A percentile compares a stretch with the other conserved stretches of the same genome.
Evolutionary conservation across 2,113 vertebrate genomes (phyloP).

Genomic region (Ancistrus triradiatus): DNA sequence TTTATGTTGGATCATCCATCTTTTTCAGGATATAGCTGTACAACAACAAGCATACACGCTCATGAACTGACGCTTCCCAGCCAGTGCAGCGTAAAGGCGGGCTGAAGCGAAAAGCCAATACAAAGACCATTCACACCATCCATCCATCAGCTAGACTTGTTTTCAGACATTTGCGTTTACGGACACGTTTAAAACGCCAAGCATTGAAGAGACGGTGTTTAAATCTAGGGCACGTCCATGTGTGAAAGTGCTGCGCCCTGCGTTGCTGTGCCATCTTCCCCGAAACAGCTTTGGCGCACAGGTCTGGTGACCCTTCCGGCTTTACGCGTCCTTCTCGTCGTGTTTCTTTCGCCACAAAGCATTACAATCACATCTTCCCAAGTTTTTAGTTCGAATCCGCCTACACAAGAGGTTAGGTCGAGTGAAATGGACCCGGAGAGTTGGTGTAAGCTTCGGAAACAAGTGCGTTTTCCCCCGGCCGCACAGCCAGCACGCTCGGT

Average conservation of each 20-base stretch:
- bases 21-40: slow-evolving; percentile 63
- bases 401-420: slow-evolving; percentile 11
- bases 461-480: slow-evolving; percentile 64
- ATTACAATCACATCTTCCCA: not conserved
- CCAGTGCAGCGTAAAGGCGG: slow-evolving; percentile 76
- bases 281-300: slow-evolving; percentile 76
- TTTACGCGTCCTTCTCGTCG: slow-evolving; percentile 73
- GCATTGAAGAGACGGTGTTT: not conserved
- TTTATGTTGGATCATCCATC: slow-evolving; percentile 63
- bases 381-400: slow-evolving; percentile 39
- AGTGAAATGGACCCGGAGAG: slow-evolving; percentile 15
- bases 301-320: slow-evolving; percentile 76
- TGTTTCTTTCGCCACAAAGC: slow-evolving; percentile 43
- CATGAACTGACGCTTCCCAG: slow-evolving; percentile 61
- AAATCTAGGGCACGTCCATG: slow-evolving; percentile 34
- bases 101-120: slow-evolving; percentile 62
- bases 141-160: slow-evolving; percentile 39
- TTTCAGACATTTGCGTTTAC: slow-evolving; percentile 3
- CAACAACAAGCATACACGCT: slow-evolving; percentile 59
- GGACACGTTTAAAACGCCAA: not conserved
- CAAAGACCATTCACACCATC: slow-evolving; percentile 60
- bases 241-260: slow-evolving; percentile 68
- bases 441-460: slow-evolving; percentile 60
- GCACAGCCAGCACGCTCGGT: slow-evolving; percentile 74
- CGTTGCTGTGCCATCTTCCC: slow-evolving; percentile 73